These are phyloP conservation scores for Anguilla pacifica DNA, from an alignment of 2,797 vertebrate genomes.

Conservation along the genomic window DNA sequence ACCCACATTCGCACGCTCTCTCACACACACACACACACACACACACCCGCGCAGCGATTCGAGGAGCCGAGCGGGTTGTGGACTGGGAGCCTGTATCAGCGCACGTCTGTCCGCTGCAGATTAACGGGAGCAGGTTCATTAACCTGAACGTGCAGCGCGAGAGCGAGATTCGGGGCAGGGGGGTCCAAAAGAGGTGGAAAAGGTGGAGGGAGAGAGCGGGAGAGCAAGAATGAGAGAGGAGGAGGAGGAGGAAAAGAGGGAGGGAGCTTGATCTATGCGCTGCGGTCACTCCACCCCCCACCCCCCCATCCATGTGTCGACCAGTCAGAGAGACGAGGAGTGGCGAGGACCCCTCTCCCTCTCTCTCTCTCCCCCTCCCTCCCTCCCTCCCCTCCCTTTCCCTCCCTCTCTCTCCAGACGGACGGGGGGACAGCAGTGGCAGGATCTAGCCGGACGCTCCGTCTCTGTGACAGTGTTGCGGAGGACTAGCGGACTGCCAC, in stretches of 20 bases:
- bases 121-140: constrained; percentile 79
- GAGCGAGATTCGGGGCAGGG: constrained; percentile 49
- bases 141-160: constrained; percentile 72
- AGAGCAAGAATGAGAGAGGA: constrained; percentile 63
- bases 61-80: constrained; percentile 75
- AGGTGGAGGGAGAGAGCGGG: constrained; percentile 54
- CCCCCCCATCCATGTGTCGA: constrained; percentile 65
- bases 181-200: constrained; percentile 41
- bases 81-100: constrained; percentile 76
- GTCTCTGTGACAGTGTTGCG: constrained; percentile 16
- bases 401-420: constrained; percentile 7
- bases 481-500: constrained; percentile 9
- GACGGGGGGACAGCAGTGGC: background rate
- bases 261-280: constrained; percentile 67
- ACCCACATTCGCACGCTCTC: constrained; percentile 19
- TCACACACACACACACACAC: constrained; percentile 43
- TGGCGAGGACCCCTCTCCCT: constrained; percentile 18
- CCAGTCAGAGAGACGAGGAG: constrained; percentile 58
- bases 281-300: constrained; percentile 63
- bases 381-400: background rate
- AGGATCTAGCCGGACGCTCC: constrained; percentile 17
- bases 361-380: constrained; percentile 31
- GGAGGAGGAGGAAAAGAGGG: constrained; percentile 54
- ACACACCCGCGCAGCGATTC: constrained; percentile 42
- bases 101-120: constrained; percentile 76